Conservation (phyloP, 2,888 invertebrate genomes). For the Microctonus aethiopoides region DNA sequence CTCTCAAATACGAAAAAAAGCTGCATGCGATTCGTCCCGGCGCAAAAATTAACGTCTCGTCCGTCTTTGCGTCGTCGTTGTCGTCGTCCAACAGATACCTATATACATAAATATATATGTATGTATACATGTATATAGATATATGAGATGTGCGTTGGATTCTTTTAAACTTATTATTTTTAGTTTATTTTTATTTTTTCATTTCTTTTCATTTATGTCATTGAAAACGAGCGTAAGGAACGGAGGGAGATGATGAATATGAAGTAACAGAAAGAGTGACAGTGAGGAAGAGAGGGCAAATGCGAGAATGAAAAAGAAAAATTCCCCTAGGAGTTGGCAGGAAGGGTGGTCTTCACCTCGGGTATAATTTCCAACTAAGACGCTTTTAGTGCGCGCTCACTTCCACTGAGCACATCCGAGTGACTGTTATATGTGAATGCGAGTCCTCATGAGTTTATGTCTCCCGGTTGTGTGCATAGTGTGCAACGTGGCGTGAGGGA, state of each 20-base stretch:
- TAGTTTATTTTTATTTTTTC: conserved; percentile 22
- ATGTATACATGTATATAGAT: no score
- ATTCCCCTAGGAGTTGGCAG: conserved; percentile 23
- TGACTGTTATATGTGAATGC: background rate
- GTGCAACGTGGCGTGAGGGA: conserved; percentile 38
- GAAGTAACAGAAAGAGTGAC: background rate
- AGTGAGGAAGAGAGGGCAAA: background rate
- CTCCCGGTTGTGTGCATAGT: conserved; percentile 36
- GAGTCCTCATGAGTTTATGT: conserved; percentile 43
- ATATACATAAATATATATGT: no score
- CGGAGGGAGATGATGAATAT: background rate
- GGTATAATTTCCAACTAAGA: conserved; percentile 47
- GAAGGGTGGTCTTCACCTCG: conserved; percentile 40
- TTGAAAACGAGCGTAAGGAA: background rate
- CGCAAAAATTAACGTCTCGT: conserved; percentile 37
- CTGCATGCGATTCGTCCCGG: conserved; percentile 30
- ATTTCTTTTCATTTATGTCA: conserved; percentile 8
- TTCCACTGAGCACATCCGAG: conserved; percentile 19
- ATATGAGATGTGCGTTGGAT: conserved; percentile 3
- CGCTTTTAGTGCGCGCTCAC: conserved; percentile 43
- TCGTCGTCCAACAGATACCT: background rate
- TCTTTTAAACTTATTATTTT: conserved; percentile 21
- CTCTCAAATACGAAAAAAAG: conserved; percentile 28
- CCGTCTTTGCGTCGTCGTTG: conserved; percentile 18
- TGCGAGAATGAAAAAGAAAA: conserved; percentile 1